Base-by-base conservation (phyloP, 92 coral and sea anemone species). In the Bergia sp. region DNA sequence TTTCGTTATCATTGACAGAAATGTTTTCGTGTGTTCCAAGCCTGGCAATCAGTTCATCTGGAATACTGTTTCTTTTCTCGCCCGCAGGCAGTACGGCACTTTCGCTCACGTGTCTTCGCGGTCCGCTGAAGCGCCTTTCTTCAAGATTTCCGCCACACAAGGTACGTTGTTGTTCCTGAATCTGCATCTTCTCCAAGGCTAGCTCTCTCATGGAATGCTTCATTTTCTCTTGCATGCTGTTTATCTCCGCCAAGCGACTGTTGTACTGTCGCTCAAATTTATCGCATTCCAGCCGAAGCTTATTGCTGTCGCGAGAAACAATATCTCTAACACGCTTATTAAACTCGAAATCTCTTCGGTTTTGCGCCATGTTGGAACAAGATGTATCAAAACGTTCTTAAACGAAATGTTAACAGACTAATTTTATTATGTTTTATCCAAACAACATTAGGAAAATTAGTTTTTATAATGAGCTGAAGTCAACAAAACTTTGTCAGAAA, bases 311-410 rank as follows among this genome's bases (percentile, higher is more conserved):
- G 23, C 95, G 93, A 43, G 96, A 93, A 29, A 95, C 94, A 7
- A 90, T 77, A 85, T 95, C 96, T 44, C 98, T 88, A 41, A 95
- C 92, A 21, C 98, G 93, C 77, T 93, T 95, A 81, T 95, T 95
- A 49, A 95, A 95, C 49, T 95, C 95, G 18, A 88, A 64, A 44
- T 89, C 88, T 72, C 89, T 92, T 87, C 90, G 80, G 82, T 72
- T 89, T 21, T 86, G 89, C 61, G 94, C 90, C 94, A 92, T 92
- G 49, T 21, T 10, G 50, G 44, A 23, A 5, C 21, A 38, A 39
- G 47, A 64, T 38, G 1, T 58, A 64, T 57, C 41, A 36, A 53
- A 53, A 61, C 7, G 5, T 21, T 43, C 38, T 82, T 18, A 7
- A 21, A 10, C 75, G 15, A n/a, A 82, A 21, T 1, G 42, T 55